A percentile compares a stretch with the other conserved stretches of the same genome.
Evolutionary conservation across 2,888 invertebrate species (phyloP).

Genomic region (Cephonodes hylas): DNA sequence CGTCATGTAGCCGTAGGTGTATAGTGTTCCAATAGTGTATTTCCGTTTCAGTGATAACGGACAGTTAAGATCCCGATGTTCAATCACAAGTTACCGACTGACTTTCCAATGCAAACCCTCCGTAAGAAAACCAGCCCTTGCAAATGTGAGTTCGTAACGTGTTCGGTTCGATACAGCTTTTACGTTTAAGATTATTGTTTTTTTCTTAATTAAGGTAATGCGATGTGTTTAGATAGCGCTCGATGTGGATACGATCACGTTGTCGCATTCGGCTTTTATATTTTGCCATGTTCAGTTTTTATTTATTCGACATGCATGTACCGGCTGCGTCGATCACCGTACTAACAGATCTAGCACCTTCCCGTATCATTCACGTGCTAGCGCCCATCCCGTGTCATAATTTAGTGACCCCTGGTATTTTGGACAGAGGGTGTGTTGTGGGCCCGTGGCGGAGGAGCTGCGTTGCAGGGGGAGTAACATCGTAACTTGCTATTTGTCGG

Average conservation of each 20-base stretch:
- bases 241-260: slow-evolving; percentile 55
- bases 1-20: slow-evolving; percentile 41
- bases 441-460: slow-evolving; percentile 54
- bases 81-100: slow-evolving; percentile 81
- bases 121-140: slow-evolving; percentile 96
- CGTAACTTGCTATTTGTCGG: slow-evolving; percentile 64
- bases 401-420: slow-evolving; percentile 69
- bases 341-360: slow-evolving; percentile 44
- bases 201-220: slow-evolving; percentile 45
- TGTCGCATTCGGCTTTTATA: slow-evolving; percentile 67
- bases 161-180: slow-evolving; percentile 45
- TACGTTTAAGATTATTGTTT: slow-evolving; percentile 39
- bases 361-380: slow-evolving; percentile 44
- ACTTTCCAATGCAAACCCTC: slow-evolving; percentile 92
- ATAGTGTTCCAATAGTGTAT: slow-evolving; percentile 62
- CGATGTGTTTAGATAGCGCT: slow-evolving; percentile 68
- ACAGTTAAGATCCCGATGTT: slow-evolving; percentile 70
- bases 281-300: slow-evolving; percentile 51
- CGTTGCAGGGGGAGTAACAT: slow-evolving; percentile 57
- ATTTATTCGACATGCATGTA: slow-evolving; percentile 70
- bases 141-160: slow-evolving; percentile 89
- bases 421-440: slow-evolving; percentile 77
- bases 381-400: slow-evolving; percentile 53
- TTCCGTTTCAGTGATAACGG: slow-evolving; percentile 68
- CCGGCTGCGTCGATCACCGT: slow-evolving; percentile 54